phyloP scores from a whole-genome alignment of 2,797 vertebrate genomes.

The Loris lydekkerianus region DNA sequence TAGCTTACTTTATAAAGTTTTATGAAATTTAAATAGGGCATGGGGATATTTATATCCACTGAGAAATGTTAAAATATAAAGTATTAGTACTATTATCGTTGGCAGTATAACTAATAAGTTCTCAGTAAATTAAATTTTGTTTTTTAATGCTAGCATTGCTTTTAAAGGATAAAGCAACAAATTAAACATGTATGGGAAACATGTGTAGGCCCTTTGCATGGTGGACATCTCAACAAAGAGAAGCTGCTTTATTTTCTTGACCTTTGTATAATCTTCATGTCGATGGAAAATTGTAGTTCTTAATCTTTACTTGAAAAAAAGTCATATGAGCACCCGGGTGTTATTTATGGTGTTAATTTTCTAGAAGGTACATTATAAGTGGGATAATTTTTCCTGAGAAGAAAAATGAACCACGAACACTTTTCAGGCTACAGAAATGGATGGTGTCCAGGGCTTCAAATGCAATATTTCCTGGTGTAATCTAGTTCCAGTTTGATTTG shows the following conservation, averaged over 20 bases:
- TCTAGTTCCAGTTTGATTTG: slow-evolving; percentile 65
- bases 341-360: slow-evolving; percentile 80
- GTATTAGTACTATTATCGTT: background rate
- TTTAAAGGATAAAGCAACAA: slow-evolving; percentile 54
- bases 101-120: background rate
- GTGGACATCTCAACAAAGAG: slow-evolving; percentile 14
- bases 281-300: slow-evolving; percentile 72
- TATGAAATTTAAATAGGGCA: background rate
- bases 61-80: slow-evolving; percentile 40
- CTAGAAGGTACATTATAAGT: slow-evolving; percentile 64
- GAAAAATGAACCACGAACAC: background rate
- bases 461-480: slow-evolving; percentile 54
- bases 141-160: slow-evolving; percentile 39
- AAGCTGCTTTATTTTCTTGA: slow-evolving; percentile 65
- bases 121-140: background rate
- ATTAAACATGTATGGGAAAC: background rate
- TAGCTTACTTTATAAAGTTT: background rate
- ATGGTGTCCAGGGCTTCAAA: background rate
- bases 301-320: slow-evolving; percentile 71
- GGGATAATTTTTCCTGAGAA: slow-evolving; percentile 36
- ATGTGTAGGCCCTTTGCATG: slow-evolving; percentile 36
- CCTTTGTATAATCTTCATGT: slow-evolving; percentile 66
- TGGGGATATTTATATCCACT: background rate
- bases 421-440: slow-evolving; percentile 56
- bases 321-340: slow-evolving; percentile 19